A percentile compares a stretch with the other conserved stretches of the same genome.
Evolutionary conservation across 2,888 invertebrate species (phyloP).

Genomic region (Acleris sparsana): DNA sequence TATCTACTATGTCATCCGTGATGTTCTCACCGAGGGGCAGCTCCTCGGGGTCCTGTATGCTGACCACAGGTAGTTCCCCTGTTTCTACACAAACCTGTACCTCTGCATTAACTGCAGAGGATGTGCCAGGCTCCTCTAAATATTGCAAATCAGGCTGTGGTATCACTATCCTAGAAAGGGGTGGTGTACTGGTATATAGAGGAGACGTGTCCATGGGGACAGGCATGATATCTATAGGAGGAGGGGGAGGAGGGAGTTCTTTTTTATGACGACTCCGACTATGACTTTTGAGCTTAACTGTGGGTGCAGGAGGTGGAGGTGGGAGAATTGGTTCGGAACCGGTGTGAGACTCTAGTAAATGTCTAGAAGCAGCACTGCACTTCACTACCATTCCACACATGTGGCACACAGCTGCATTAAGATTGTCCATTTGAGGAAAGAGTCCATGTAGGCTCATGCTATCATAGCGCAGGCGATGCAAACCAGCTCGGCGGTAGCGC

Average conservation of each 20-base stretch:
- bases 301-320: slow-evolving; percentile 69
- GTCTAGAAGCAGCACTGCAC: slow-evolving; percentile 89
- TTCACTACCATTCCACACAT: slow-evolving; percentile 90
- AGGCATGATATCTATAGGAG: slow-evolving; percentile 65
- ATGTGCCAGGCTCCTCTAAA: slow-evolving; percentile 65
- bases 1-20: slow-evolving; percentile 78
- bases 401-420: slow-evolving; percentile 91
- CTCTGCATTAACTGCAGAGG: slow-evolving; percentile 63
- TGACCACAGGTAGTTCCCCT: slow-evolving; percentile 78
- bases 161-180: slow-evolving; percentile 69
- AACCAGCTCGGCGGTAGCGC: slow-evolving; percentile 70
- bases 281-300: slow-evolving; percentile 61
- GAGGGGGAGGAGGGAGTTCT: slow-evolving; percentile 65
- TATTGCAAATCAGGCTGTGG: slow-evolving; percentile 72
- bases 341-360: slow-evolving; percentile 85
- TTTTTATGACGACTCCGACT: slow-evolving; percentile 73
- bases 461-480: slow-evolving; percentile 80
- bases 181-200: slow-evolving; percentile 66
- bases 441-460: slow-evolving; percentile 90
- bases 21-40: slow-evolving; percentile 75
- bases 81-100: slow-evolving; percentile 75
- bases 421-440: slow-evolving; percentile 90
- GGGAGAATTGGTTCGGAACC: slow-evolving; percentile 70
- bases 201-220: slow-evolving; percentile 69
- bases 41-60: slow-evolving; percentile 80